Evolutionary conservation across 2,888 invertebrate genomes (phyloP), one percentile per base, ranked within the genome.

Genomic region (Pristionchus maxplancki): DNA sequence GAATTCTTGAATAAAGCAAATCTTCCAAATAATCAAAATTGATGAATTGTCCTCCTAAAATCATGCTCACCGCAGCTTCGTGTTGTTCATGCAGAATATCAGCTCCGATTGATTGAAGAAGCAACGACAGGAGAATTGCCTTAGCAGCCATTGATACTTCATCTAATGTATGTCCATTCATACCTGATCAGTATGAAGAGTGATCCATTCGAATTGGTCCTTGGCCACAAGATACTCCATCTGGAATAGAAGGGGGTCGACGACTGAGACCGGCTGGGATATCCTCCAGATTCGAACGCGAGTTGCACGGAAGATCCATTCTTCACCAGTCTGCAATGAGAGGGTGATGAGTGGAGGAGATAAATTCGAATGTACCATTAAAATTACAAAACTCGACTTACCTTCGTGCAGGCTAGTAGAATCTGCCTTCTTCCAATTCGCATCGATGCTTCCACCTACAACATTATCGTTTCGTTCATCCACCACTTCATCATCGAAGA

Each of bases 211-310:
- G 89, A 99, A 96, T 91, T 97, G 97, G 95, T 98, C 97, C 95
- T 90, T 91, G 3, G 90, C 92, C 62, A 91, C 89, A 24, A 94
- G 90, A 86, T 93, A 94, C 81, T 94, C 93, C 34, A 94, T 90
- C 86, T 94, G 94, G 89, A 94, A 94, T 1, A 90, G 89, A 50
- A 88, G 87, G 20, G 71, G 78, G 44, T 89, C 89, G 31, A 88
- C 90, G 37, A 91, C 89, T 17, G 89, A 88, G 15, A 91, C 86
- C 3, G 90, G 90, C 84, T 93, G 92, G 1, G 92, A 91, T 50
- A 99, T 97, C 92, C 98, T 96, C 99, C 99, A 99, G 94, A 98
- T 98, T 89, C 97, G 96, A 97, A 99, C 98, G 92, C 98, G 96
- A 0, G 98, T 98, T 64, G 98, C 97, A 95, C 97, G 97, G 95